Percentiles rank a stretch among this genome's conserved stretches.
phyloP scores from a whole-genome alignment of 1,140 invertebrate genomes.

The Caenorhabditis briggsae region DNA sequence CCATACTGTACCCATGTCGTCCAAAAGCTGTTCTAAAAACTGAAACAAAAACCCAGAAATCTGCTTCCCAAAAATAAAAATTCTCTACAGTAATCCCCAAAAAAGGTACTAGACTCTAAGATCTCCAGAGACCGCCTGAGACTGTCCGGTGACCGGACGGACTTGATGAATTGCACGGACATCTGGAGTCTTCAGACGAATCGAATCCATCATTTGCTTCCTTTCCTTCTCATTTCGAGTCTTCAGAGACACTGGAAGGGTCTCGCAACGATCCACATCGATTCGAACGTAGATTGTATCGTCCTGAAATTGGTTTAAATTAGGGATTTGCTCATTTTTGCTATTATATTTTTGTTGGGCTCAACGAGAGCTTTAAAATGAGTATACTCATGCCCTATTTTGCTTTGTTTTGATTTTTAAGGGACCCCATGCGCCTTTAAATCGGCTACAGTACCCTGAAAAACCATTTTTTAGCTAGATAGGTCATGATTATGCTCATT shows the following conservation, averaged over 20 bases:
- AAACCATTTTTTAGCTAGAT: too few species aligned
- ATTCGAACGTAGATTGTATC: constrained; percentile 37
- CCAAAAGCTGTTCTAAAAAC: too few species aligned
- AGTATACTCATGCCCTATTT: too few species aligned
- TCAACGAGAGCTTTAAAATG: too few species aligned
- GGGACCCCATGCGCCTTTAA: too few species aligned
- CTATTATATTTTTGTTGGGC: too few species aligned
- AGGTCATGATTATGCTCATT: too few species aligned
- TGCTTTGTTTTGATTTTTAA: too few species aligned
- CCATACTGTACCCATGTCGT: too few species aligned
- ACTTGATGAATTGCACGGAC: constrained; percentile 9
- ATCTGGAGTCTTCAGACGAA: constrained; percentile 13
- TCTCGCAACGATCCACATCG: constrained; percentile 44
- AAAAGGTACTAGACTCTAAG: neutral
- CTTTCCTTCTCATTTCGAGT: constrained; percentile 5
- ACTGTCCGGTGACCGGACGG: constrained; percentile 3
- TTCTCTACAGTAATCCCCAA: neutral
- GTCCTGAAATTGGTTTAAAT: neutral
- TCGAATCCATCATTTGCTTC: neutral
- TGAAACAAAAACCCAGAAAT: too few species aligned
- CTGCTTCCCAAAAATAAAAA: neutral
- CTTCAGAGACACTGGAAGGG: constrained; percentile 8
- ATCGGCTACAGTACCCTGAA: too few species aligned
- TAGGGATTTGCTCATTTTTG: too few species aligned
- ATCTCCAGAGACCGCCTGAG: neutral